phyloP scores from a whole-genome alignment of 2,797 vertebrate genomes.

The Sebastolobus altivelis region DNA sequence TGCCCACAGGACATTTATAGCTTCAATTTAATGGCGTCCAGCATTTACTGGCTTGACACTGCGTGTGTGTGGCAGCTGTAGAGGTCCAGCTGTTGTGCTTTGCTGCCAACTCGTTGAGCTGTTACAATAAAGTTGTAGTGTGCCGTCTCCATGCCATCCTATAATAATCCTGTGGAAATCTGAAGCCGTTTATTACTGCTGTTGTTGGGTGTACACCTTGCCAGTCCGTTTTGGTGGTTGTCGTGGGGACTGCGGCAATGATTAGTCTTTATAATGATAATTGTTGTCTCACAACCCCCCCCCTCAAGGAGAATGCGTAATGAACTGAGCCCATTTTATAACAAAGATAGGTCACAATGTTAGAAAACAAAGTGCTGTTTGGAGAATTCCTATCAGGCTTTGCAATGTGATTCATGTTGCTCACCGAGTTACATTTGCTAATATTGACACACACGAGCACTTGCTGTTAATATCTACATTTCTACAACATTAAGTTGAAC shows the following conservation, averaged over 20 bases:
- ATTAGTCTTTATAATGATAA: constrained; percentile 38
- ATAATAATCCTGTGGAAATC: constrained; percentile 38
- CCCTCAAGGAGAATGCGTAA: constrained; percentile 47
- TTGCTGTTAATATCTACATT: background rate
- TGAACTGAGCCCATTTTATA: constrained; percentile 57
- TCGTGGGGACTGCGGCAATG: constrained; percentile 15
- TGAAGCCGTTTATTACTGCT: constrained; percentile 22
- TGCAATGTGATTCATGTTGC: constrained; percentile 1
- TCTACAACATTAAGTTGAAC: background rate
- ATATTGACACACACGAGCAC: background rate
- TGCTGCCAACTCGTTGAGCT: constrained; percentile 70
- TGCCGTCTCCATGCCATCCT: constrained; percentile 44
- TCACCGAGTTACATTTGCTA: background rate
- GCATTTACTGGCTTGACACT: constrained; percentile 48
- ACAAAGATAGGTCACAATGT: constrained; percentile 55
- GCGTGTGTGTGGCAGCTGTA: constrained; percentile 64
- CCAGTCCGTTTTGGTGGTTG: constrained; percentile 13
- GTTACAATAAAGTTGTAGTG: constrained; percentile 65
- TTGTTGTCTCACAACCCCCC: constrained; percentile 49
- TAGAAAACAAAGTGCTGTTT: constrained; percentile 48
- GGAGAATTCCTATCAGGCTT: constrained; percentile 24
- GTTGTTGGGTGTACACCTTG: constrained; percentile 25
- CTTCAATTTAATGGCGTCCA: constrained; percentile 45
- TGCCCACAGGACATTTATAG: constrained; percentile 47
- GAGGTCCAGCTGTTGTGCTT: constrained; percentile 72